phyloP scores from a whole-genome alignment of 2,113 vertebrate species.

The Leptobrachium leishanense region DNA sequence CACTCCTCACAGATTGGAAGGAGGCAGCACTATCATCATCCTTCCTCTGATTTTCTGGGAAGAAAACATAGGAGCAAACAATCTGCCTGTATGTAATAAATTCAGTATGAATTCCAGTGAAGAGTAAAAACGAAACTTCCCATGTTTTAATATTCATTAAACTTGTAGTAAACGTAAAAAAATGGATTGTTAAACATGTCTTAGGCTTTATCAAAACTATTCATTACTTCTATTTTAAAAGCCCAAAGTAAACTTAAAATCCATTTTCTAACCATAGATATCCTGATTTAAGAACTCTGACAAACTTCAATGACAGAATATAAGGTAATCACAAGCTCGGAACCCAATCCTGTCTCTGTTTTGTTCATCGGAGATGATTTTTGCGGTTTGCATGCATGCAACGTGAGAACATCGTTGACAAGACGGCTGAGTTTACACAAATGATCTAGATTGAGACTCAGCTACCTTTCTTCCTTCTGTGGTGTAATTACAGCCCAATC shows the following conservation, averaged over 20 bases:
- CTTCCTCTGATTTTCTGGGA: too few species aligned
- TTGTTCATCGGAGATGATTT: slow-evolving; percentile 77
- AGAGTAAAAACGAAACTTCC: too few species aligned
- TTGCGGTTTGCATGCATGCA: slow-evolving; percentile 73
- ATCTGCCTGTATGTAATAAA: too few species aligned
- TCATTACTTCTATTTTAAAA: neutral
- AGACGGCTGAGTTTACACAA: slow-evolving; percentile 82
- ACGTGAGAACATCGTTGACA: slow-evolving; percentile 74
- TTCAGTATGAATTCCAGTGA: too few species aligned
- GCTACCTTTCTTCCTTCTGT: slow-evolving; percentile 76
- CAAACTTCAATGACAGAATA: slow-evolving; percentile 61
- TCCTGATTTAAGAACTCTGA: slow-evolving; percentile 54
- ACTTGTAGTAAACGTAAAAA: too few species aligned
- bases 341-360: slow-evolving; percentile 70
- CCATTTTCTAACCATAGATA: slow-evolving; percentile 60
- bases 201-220: too few species aligned
- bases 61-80: too few species aligned
- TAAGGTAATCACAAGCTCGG: slow-evolving; percentile 61
- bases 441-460: slow-evolving; percentile 73
- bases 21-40: too few species aligned
- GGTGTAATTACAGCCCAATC: slow-evolving; percentile 87
- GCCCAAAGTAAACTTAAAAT: slow-evolving; percentile 41
- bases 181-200: too few species aligned
- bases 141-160: too few species aligned
- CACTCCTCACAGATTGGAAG: too few species aligned